Base-by-base conservation (phyloP, 2,113 vertebrate genomes). In the Chauna torquata region DNA sequence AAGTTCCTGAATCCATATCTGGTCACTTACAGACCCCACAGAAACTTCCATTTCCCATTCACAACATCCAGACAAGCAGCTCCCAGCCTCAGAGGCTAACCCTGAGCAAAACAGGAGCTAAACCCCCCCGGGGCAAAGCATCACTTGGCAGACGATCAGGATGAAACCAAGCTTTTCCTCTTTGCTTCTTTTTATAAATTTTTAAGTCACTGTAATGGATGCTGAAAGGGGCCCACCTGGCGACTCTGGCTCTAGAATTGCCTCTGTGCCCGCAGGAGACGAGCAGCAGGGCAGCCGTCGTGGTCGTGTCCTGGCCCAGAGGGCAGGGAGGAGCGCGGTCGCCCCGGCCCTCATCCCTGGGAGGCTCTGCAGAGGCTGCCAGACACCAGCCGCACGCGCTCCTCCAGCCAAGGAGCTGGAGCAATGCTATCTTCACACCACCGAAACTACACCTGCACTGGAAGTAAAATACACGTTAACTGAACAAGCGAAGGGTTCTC, bases 371-470 rank as follows among this genome's bases (percentile, higher is more conserved):
- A 42, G 61, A 30, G 15, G 59, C 54, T 62, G 36, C 22, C 75
- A 38, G 27, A 8, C 24, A 12, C 24, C 45, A 38, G 58, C n/a
- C 7, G 4, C 34, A 23, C 1, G 0, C 0, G 1, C 17, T 44
- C 12, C 30, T 22, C 44, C 68, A 52, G 25, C 24, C 24, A 52
- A 12, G 25, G 50, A 14, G 36, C 75, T 36, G 36, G 42, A 44
- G 57, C 55, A n/a, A 20, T 3, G 20, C n/a, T 61, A 4, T 17
- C 64, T 28, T 42, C 49, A 14, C 3, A 25, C 8, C 25, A 25
- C 59, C 8, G 27, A 70, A 74, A 79, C 27, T 45, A 11, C 25
- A 34, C 34, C 59, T 34, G 13, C 55, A 40, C 11, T n/a, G 83
- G 55, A 75, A 79, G 49, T 4, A 23, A 30, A 68, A 34, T 5